Evolutionary conservation across 2,888 invertebrate genomes (phyloP), one percentile per base, ranked within the genome.

Genomic region (Cremastinae sp.): DNA sequence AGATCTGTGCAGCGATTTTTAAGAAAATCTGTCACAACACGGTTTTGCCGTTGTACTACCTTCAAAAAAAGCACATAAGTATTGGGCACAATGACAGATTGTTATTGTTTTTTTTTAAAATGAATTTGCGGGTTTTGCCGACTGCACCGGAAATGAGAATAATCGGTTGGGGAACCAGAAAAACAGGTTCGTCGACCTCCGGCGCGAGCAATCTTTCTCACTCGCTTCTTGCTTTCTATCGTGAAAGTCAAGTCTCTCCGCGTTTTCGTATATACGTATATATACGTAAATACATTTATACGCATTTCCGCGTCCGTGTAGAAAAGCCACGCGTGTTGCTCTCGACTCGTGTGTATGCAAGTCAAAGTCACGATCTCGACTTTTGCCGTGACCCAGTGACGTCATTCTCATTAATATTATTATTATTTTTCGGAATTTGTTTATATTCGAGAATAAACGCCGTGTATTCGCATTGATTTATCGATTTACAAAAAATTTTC

Each of bases 171-270:
- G 22, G 45, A 45, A 14, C 14, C 41, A 18, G n/a, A 18, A 28
- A 56, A 22, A 45, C 18, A 34, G 20, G 65, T 53, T 53, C 66
- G 54, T 54, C n/a, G 54, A 54, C 66, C 54, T 10, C 10, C 3
- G n/a, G n/a, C n/a, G 43, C n/a, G 43, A 34, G 18, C 71, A 61
- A 75, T 56, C 73, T 61, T 51, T 34, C 62, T 65, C 66, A 20
- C 49, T 28, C 61, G 56, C 68, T 62, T 66, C 65, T 14, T 51
- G 69, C 75, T 78, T 78, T 78, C 75, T 79, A 78, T 78, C 79
- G 79, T 79, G 78, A 79, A 79, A 79, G 79, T 79, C 66, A 41
- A 70, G 59, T 45, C 51, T 14, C 66, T 20, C 51, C 56, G 12
- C 14, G 16, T 14, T 49, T 59, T 16, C 14, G 16, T 18, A 14